Conservation (phyloP, 2,888 invertebrate genomes). For the Margaritifera margaritifera region DNA sequence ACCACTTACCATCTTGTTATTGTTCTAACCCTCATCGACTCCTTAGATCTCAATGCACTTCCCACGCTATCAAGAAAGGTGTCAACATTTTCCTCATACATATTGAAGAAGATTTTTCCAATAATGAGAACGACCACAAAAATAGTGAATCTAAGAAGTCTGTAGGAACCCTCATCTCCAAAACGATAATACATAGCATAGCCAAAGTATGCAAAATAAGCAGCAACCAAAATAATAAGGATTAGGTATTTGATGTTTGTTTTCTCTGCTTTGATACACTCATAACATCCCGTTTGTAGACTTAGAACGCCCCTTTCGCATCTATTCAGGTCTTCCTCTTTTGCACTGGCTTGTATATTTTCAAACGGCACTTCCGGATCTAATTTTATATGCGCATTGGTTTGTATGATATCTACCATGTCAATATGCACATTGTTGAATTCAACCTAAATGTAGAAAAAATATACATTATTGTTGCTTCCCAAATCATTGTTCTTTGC, state of each 20-base stretch:
- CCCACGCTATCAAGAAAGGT: slow-evolving; percentile 18
- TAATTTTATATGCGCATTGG: too few relatives aligned
- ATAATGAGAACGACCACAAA: slow-evolving; percentile 36
- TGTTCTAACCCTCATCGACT: not conserved
- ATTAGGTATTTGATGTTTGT: not conserved
- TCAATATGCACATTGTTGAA: too few relatives aligned
- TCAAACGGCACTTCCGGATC: too few relatives aligned
- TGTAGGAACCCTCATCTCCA: slow-evolving; percentile 50
- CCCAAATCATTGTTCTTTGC: too few relatives aligned
- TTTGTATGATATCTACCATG: too few relatives aligned
- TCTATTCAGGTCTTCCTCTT: too few relatives aligned
- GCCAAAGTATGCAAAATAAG: slow-evolving; percentile 37
- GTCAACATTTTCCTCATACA: slow-evolving; percentile 17
- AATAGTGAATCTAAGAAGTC: slow-evolving; percentile 45
- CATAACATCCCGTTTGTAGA: too few relatives aligned
- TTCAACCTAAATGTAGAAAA: too few relatives aligned
- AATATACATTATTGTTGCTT: too few relatives aligned
- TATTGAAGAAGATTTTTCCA: slow-evolving; percentile 13
- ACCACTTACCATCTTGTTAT: slow-evolving; percentile 24
- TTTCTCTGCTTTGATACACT: too few relatives aligned
- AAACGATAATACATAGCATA: slow-evolving; percentile 47
- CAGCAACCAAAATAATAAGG: slow-evolving; percentile 12
- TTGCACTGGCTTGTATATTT: too few relatives aligned
- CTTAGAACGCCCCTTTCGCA: too few relatives aligned
- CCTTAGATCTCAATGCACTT: slow-evolving; percentile 12